A percentile compares a stretch with the other conserved stretches of the same genome.
Conservation (phyloP, 2,888 invertebrate genomes). For the Apodemia zela region DNA sequence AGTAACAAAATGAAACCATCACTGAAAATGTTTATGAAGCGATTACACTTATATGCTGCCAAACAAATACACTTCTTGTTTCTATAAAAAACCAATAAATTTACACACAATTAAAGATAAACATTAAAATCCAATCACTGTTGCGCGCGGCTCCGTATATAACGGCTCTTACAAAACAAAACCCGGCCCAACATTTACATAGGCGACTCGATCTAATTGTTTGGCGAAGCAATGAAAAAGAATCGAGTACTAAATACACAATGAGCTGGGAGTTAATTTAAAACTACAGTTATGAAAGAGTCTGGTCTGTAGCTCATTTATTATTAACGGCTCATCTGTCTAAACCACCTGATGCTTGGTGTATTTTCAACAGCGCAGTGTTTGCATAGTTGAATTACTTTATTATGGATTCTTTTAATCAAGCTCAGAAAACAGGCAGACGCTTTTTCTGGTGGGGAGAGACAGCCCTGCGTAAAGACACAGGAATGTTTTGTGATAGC, state of each 20-base stretch:
- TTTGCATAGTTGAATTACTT: background rate
- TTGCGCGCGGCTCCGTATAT: background rate
- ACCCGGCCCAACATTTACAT: conserved; percentile 27
- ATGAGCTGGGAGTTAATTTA: conserved; percentile 21
- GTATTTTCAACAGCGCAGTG: conserved; percentile 8
- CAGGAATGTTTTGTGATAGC: background rate
- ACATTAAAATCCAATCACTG: conserved; percentile 14
- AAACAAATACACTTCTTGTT: background rate
- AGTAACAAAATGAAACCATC: too few relatives aligned
- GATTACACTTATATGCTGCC: background rate
- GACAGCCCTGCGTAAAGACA: background rate
- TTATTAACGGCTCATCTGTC: conserved; percentile 25
- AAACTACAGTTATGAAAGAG: conserved; percentile 19
- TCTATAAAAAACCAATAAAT: background rate
- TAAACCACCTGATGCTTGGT: conserved; percentile 24
- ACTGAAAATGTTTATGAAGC: too few relatives aligned
- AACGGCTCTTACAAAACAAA: conserved; percentile 20
- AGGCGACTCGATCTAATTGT: conserved; percentile 33
- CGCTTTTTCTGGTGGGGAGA: background rate
- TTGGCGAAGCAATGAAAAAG: conserved; percentile 27
- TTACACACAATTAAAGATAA: conserved; percentile 13
- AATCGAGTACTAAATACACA: conserved; percentile 26
- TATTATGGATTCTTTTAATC: conserved; percentile 9
- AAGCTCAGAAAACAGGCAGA: conserved; percentile 1
- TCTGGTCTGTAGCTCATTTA: conserved; percentile 24